A percentile compares a stretch with the other conserved stretches of the same genome.
Evolutionary conservation across 1,140 invertebrate genomes (phyloP).

Genomic region (Asobara japonica): DNA sequence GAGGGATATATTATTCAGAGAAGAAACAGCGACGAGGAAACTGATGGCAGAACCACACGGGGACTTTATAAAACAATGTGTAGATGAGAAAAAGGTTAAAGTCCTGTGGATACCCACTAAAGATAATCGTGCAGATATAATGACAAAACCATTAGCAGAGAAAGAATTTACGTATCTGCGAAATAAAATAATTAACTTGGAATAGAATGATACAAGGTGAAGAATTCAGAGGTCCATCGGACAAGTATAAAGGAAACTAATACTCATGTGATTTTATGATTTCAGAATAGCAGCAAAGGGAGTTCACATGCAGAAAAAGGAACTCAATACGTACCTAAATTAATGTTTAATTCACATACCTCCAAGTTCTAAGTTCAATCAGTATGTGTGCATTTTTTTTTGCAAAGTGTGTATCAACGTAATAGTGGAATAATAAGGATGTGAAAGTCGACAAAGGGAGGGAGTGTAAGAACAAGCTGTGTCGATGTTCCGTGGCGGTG

Average conservation of each 20-base stretch:
- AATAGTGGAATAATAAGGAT: not conserved
- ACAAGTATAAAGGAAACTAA: too few relatives aligned
- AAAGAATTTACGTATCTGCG: constrained; percentile 24
- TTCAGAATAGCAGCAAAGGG: too few relatives aligned
- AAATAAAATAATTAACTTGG: too few relatives aligned
- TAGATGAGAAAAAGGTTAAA: constrained; percentile 3
- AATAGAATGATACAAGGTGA: constrained; percentile 5
- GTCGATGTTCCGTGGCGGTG: too few relatives aligned
- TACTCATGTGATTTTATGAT: too few relatives aligned
- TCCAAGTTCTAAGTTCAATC: constrained; percentile 5
- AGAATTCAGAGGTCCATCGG: too few relatives aligned
- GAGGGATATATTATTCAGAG: constrained; percentile 19
- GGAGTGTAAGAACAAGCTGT: constrained; percentile 21
- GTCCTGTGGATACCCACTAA: constrained; percentile 26
- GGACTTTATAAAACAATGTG: constrained; percentile 28
- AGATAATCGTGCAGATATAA: constrained; percentile 20
- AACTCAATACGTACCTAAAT: too few relatives aligned
- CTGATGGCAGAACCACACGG: constrained; percentile 26
- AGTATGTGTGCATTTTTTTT: not conserved
- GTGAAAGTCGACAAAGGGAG: constrained; percentile 9
- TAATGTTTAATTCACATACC: too few relatives aligned
- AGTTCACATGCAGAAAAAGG: too few relatives aligned
- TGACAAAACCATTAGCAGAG: constrained; percentile 28
- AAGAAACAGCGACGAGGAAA: constrained; percentile 19
- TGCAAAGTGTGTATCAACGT: not conserved